A percentile compares a stretch with the other conserved stretches of the same genome.
phyloP scores from a whole-genome alignment of 2,113 vertebrate species.

The Tachysurus fulvidraco region DNA sequence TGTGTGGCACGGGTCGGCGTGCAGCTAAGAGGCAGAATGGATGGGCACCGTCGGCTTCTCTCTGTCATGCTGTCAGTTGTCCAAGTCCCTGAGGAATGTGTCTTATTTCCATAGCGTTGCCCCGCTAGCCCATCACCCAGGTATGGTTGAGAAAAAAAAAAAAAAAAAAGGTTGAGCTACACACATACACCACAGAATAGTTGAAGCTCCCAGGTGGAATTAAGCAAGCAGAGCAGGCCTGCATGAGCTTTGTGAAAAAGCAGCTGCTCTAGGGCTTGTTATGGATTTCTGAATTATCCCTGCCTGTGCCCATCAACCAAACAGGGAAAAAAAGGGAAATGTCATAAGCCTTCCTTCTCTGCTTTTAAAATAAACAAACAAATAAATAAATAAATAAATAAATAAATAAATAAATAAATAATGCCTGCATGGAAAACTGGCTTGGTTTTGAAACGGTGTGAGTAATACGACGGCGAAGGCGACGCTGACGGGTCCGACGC shows the following conservation, averaged over 20 bases:
- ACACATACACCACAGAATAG: conserved; percentile 21
- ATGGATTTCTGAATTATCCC: conserved; percentile 55
- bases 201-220: conserved; percentile 67
- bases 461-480: conserved; percentile 7
- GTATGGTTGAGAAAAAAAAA: conserved; percentile 38
- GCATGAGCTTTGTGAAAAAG: conserved; percentile 54
- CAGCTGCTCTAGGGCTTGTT: conserved; percentile 31
- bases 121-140: conserved; percentile 52
- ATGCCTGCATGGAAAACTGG: neutral
- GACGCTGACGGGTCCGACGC: neutral
- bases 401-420: conserved; percentile 16
- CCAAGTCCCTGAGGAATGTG: conserved; percentile 53
- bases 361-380: conserved; percentile 24
- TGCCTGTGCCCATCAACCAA: conserved; percentile 51
- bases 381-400: too few relatives aligned
- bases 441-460: conserved; percentile 10
- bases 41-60: conserved; percentile 67
- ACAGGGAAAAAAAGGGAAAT: conserved; percentile 29
- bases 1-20: conserved; percentile 54
- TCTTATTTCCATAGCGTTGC: conserved; percentile 63
- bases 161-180: neutral
- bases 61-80: conserved; percentile 64
- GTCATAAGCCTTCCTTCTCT: conserved; percentile 19
- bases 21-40: conserved; percentile 64
- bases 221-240: conserved; percentile 64